Percentiles rank a stretch among this genome's conserved stretches.
These are phyloP conservation scores for Alexandromys fortis DNA, from an alignment of 2,113 vertebrate species.

Conservation along the genomic window DNA sequence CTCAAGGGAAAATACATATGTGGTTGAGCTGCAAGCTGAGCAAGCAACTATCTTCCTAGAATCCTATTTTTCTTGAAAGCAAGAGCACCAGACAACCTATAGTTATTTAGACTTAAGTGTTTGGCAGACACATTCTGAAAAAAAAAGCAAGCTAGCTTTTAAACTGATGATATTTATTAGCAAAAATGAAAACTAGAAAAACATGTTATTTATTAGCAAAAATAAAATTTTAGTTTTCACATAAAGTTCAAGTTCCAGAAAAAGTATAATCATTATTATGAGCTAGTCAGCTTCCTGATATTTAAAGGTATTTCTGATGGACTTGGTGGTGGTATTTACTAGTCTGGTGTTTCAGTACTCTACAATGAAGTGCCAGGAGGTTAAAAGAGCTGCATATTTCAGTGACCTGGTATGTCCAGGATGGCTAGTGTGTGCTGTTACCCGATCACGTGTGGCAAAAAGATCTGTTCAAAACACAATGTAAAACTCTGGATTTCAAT, in stretches of 20 bases:
- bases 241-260: conserved; percentile 56
- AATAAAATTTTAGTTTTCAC: conserved; percentile 52
- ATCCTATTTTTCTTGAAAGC: conserved; percentile 54
- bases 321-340: conserved; percentile 3
- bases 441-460: not conserved
- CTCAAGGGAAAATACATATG: not conserved
- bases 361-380: conserved; percentile 44
- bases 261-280: conserved; percentile 27
- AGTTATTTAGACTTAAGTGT: conserved; percentile 32
- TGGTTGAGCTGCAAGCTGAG: conserved; percentile 18
- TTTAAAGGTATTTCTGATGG: conserved; percentile 55
- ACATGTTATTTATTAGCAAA: conserved; percentile 38
- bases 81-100: not conserved
- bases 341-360: not conserved
- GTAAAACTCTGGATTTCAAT: not conserved
- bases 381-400: not conserved
- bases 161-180: conserved; percentile 21
- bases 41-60: not conserved
- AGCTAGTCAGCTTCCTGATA: conserved; percentile 48
- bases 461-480: not conserved
- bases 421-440: conserved; percentile 5
- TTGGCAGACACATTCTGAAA: conserved; percentile 44
- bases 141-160: not conserved
- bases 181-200: conserved; percentile 24
- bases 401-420: conserved; percentile 22